phyloP scores from a whole-genome alignment of 2,797 vertebrate genomes.

The Silurus lanzhouensis region DNA sequence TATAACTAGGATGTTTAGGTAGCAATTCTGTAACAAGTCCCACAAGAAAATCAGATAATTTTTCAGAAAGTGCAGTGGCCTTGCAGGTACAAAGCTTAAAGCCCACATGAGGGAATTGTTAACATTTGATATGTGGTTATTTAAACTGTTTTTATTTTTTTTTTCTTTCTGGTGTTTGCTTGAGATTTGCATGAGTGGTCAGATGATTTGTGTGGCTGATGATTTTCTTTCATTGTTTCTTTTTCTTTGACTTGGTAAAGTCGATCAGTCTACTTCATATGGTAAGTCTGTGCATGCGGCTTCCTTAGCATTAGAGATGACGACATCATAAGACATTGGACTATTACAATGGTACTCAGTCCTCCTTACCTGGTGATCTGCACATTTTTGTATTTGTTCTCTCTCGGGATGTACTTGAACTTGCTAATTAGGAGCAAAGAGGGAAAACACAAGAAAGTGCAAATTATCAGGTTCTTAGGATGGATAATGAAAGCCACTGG shows the following conservation, averaged over 20 bases:
- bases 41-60: not conserved
- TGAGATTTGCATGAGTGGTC: constrained; percentile 61
- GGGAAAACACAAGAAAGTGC: constrained; percentile 1
- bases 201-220: constrained; percentile 63
- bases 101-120: constrained; percentile 8
- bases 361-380: constrained; percentile 20
- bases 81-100: not conserved
- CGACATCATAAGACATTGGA: constrained; percentile 46
- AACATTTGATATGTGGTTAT: not conserved
- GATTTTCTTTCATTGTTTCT: constrained; percentile 67
- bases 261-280: constrained; percentile 79
- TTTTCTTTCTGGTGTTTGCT: constrained; percentile 41
- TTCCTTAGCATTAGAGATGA: constrained; percentile 44
- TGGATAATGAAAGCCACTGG: constrained; percentile 45
- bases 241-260: constrained; percentile 75
- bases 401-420: not conserved
- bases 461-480: not conserved
- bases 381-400: constrained; percentile 8
- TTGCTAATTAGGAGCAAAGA: not conserved
- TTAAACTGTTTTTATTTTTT: not conserved
- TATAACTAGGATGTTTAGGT: not conserved
- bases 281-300: constrained; percentile 77
- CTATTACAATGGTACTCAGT: constrained; percentile 19
- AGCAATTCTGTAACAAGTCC: not conserved
- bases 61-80: not conserved